Evolutionary conservation across 2,113 vertebrate genomes (phyloP), one percentile per base, ranked within the genome.

Genomic region (Tringa solitaria): DNA sequence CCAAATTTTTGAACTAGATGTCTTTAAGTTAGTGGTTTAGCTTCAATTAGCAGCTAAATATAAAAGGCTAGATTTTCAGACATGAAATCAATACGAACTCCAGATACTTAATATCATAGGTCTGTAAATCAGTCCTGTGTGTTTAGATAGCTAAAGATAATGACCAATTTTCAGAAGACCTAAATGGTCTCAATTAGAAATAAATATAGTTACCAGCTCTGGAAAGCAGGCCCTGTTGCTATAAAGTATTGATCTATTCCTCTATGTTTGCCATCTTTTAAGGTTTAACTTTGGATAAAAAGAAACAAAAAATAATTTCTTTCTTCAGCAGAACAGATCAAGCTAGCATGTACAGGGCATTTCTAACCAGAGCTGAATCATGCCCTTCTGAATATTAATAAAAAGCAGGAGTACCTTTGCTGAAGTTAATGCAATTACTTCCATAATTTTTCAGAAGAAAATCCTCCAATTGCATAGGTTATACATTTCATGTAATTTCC

Each of bases 31-130:
- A 59, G 46, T 77, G 68, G 14, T 35, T 84, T 77, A 64, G 10
- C 37, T 90, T 88, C 64, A 90, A 33, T 92, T 93, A 96, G 35
- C 43, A 86, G 46, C 33, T 89, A 68, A 96, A 76, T 73, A 79
- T 76, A 74, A 92, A 60, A 65, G 14, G 33, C 8, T 41, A 14
- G 26, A 56, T 63, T 93, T 95, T 92, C 68, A 92, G 93, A 78
- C 76, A 56, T 33, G 4, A 93, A 96, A 96, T 96, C 95, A 90
- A 94, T 90, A 88, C 85, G 56, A 96, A 84, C n/a, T 90, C 28
- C 54, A 74, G 46, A 86, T 86, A 54, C 28, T 63, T 88, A 74
- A 80, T 85, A 84, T 84, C 83, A 68, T 26, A 86, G 33, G 20
- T 84, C 68, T 83, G 60, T 46, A 93, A 94, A 92, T 61, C 68